Base-by-base conservation (phyloP, 2,113 vertebrate genomes). In the Eidolon helvum region DNA sequence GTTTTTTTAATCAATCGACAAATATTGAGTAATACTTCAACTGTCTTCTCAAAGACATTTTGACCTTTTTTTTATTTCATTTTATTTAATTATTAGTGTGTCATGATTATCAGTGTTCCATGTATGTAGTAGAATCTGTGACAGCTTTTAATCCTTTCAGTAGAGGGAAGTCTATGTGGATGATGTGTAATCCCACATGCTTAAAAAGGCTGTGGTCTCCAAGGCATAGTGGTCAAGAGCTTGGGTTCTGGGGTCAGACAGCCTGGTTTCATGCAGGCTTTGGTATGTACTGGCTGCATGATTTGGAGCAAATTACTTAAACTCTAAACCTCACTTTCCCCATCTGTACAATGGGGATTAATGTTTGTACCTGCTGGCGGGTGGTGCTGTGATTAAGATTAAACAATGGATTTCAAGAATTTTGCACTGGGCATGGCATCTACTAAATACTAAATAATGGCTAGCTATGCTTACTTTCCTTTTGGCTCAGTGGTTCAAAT, bases 11-110 rank as follows among this genome's bases (percentile, higher is more conserved):
- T 61, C 71, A 53, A 19, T 96, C 53, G 91, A 57, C 59, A 95
- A 88, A 75, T 95, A 78, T 78, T 86, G 90, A 96, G 82, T 71
- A 96, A 69, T 55, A 79, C 43, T 93, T 96, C 53, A 96, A 40
- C 85, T 82, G 2, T 95, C 80, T 96, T 57, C 71, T 97, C 71
- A 91, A 91, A 96, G 80, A 82, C 77, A 43, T 65, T 90, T 94
- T 94, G 89, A 94, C 72, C 59, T 83, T 95, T 95, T 95, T 95
- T 80, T 83, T 21, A 94, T 87, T 90, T 30, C 21, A 24, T 86
- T 88, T 95, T 85, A 61, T 94, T 91, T 66, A 69, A 92, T 72
- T 87, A 18, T 35, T 85, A 55, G n/a, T 1, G 1, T 96, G 80
- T 86, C 48, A 57, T 59, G 24, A 68, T 50, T 50, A 82, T 40